These are phyloP conservation scores for Crenuchus spilurus DNA, from an alignment of 2,797 vertebrate species.

Conservation along the genomic window DNA sequence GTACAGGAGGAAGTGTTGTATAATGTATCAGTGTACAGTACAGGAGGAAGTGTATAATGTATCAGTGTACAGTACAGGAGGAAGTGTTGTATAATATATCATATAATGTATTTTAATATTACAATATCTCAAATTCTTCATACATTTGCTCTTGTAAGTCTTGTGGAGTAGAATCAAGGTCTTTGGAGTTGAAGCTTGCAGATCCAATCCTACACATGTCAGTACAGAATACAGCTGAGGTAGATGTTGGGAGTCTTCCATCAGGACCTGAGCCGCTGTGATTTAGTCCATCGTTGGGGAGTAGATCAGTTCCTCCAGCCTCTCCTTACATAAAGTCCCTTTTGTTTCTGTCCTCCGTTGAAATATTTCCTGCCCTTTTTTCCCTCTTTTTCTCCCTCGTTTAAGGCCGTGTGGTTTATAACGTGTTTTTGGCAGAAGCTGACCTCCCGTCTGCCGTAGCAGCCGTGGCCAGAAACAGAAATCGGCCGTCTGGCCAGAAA, in stretches of 20 bases:
- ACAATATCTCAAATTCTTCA: too few relatives aligned
- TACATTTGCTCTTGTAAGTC: too few relatives aligned
- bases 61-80: too few relatives aligned
- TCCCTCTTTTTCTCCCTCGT: slow-evolving; percentile 18
- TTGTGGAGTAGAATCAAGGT: not conserved
- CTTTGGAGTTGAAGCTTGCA: not conserved
- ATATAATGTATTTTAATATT: too few relatives aligned
- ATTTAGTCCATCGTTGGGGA: not conserved
- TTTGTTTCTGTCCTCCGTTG: slow-evolving; percentile 63
- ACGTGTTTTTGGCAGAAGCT: slow-evolving; percentile 68
- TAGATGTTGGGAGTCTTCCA: not conserved
- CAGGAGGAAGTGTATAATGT: too few relatives aligned
- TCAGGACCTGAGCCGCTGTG: slow-evolving; percentile 1
- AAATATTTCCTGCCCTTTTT: slow-evolving; percentile 62
- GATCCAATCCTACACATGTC: not conserved
- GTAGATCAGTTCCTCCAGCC: not conserved
- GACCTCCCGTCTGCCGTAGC: slow-evolving; percentile 27
- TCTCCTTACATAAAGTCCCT: slow-evolving; percentile 61
- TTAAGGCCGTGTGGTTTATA: slow-evolving; percentile 59
- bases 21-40: too few relatives aligned
- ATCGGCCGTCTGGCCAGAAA: slow-evolving; percentile 41
- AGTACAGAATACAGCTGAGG: not conserved
- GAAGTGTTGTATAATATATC: too few relatives aligned
- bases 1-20: too few relatives aligned
- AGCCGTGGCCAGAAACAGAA: slow-evolving; percentile 49